Evolutionary conservation across 2,888 invertebrate species (phyloP).

Genomic region (Hypena proboscidalis): DNA sequence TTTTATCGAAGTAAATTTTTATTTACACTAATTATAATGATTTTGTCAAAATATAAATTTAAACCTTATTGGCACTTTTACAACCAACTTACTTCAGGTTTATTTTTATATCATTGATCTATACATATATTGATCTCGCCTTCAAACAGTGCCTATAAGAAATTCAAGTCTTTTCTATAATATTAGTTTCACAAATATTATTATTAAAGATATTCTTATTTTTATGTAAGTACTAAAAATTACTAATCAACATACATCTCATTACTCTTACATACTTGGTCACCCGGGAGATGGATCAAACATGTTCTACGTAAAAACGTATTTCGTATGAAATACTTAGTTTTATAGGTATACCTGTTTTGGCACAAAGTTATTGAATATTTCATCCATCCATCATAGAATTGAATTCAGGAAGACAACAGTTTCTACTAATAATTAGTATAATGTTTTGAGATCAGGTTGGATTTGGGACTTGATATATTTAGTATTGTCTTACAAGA

Average conservation of each 20-base stretch:
- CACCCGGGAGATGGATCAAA: slow-evolving; percentile 25
- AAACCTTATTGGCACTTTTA: too few relatives aligned
- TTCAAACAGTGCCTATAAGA: slow-evolving; percentile 39
- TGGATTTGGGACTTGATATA: slow-evolving; percentile 25
- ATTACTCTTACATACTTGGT: slow-evolving; percentile 27
- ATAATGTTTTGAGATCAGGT: slow-evolving; percentile 39
- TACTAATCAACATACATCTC: too few relatives aligned
- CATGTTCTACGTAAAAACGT: slow-evolving; percentile 7
- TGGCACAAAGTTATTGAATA: background rate
- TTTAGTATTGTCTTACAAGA: slow-evolving; percentile 43
- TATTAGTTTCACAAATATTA: slow-evolving; percentile 11
- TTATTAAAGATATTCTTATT: too few relatives aligned
- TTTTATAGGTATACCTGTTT: background rate
- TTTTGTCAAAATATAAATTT: background rate
- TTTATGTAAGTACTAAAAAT: too few relatives aligned
- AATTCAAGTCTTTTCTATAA: slow-evolving; percentile 17
- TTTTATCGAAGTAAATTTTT: too few relatives aligned
- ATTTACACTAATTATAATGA: too few relatives aligned
- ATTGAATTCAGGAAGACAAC: slow-evolving; percentile 36
- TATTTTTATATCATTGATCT: too few relatives aligned
- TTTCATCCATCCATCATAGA: background rate
- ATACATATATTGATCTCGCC: too few relatives aligned
- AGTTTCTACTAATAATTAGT: slow-evolving; percentile 23
- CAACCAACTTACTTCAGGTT: too few relatives aligned
- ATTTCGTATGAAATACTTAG: too few relatives aligned